A percentile compares a stretch with the other conserved stretches of the same genome.
Evolutionary conservation across 2,888 invertebrate genomes (phyloP).

Genomic region (Eupithecia dodoneata): DNA sequence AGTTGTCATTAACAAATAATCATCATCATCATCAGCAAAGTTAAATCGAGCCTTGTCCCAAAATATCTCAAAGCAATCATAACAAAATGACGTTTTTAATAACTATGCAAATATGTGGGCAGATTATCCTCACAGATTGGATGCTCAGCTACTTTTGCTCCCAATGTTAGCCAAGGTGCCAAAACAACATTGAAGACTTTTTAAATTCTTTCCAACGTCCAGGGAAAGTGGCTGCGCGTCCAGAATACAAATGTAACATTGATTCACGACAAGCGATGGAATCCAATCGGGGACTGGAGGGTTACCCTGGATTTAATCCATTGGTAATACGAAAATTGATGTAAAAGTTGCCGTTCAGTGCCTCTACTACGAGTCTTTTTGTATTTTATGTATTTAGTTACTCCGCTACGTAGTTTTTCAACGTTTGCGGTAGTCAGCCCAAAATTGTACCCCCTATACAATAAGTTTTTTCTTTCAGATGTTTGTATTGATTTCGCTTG

Average conservation of each 20-base stretch:
- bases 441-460: no score
- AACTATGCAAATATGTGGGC: neutral
- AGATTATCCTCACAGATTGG: neutral
- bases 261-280: constrained; percentile 74
- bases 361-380: no score
- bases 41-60: neutral
- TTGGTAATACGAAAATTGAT: constrained; percentile 84
- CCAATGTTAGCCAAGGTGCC: constrained; percentile 33
- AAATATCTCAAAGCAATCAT: neutral
- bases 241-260: constrained; percentile 82
- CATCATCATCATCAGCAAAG: no score
- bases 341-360: constrained; percentile 71
- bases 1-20: no score
- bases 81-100: neutral
- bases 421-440: no score
- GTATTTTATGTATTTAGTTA: no score
- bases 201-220: constrained; percentile 71
- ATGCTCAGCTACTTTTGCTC: constrained; percentile 21
- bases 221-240: constrained; percentile 65
- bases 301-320: constrained; percentile 81
- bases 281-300: constrained; percentile 76
- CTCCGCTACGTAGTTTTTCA: no score
- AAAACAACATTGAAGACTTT: constrained; percentile 53
- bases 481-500: no score
- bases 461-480: no score